Base-by-base conservation (phyloP, 2,113 vertebrate species). In the Procavia capensis region DNA sequence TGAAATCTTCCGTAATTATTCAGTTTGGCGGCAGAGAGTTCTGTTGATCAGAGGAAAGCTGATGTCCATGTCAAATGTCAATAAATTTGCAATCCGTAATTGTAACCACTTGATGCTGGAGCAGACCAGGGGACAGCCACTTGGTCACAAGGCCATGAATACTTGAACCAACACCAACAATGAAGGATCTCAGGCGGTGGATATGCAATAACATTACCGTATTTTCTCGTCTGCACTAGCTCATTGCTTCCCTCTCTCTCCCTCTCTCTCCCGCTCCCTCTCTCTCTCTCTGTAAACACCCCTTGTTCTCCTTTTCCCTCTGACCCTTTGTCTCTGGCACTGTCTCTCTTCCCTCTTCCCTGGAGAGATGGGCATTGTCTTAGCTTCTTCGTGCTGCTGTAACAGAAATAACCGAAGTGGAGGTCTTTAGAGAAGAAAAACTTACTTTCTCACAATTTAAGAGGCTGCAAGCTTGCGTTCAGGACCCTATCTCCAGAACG, bases 31-130 rank as follows among this genome's bases (percentile, higher is more conserved):
- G 97, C 78, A 92, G 90, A 97, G 97, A 96, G 96, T 98, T 97
- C 98, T 97, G 97, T 98, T 98, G 98, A 98, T 98, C 97, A 96
- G 97, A 96, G 98, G 94, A 98, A 98, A 97, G 96, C 98, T 95
- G 97, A 98, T 96, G 96, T 84, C 96, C 97, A 97, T 98, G 98
- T 98, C 98, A 98, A 98, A 98, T 98, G 98, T 98, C 98, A 97
- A 98, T 98, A 98, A 98, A 98, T 98, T 98, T 98, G 97, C 98
- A 97, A 98, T 97, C 98, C 91, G 43, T 98, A 98, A 98, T 98
- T 96, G 95, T 90, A 94, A 97, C 91, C 94, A 66, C 80, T 97
- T 75, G 93, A 96, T 96, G 97, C 96, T 68, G 64, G 87, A 95
- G 89, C 34, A 89, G 96, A 84, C 86, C 84, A 24, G 94, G 95